Percentiles rank a stretch among this genome's conserved stretches.
Evolutionary conservation across 2,113 vertebrate species (phyloP).

Genomic region (Notechis scutatus): DNA sequence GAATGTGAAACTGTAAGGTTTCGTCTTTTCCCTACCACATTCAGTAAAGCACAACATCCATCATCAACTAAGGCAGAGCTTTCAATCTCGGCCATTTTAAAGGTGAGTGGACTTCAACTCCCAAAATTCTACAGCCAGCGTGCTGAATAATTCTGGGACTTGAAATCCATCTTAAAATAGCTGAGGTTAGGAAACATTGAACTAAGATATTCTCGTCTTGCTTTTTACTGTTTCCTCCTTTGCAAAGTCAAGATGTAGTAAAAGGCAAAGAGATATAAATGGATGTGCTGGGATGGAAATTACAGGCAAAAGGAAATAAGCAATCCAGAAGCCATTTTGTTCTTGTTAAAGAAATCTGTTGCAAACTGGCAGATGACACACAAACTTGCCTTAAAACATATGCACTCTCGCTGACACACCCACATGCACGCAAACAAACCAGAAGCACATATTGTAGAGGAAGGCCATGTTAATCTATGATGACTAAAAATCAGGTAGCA

Average conservation of each 20-base stretch:
- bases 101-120: neutral
- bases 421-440: neutral
- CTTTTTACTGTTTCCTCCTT: neutral
- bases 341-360: neutral
- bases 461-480: neutral
- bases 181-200: neutral
- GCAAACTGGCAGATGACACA: neutral
- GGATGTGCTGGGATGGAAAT: neutral
- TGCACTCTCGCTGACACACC: neutral
- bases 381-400: neutral
- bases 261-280: neutral
- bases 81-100: neutral
- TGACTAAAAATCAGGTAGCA: neutral
- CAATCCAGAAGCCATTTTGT: neutral
- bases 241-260: neutral
- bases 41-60: neutral
- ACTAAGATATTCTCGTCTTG: neutral
- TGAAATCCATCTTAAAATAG: neutral
- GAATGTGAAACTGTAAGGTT: neutral
- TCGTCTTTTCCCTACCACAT: neutral
- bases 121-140: neutral
- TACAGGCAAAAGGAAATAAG: neutral
- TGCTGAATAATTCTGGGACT: neutral
- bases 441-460: neutral
- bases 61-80: neutral